Conservation (phyloP, 2,797 vertebrate genomes). For the Falco rusticolus region DNA sequence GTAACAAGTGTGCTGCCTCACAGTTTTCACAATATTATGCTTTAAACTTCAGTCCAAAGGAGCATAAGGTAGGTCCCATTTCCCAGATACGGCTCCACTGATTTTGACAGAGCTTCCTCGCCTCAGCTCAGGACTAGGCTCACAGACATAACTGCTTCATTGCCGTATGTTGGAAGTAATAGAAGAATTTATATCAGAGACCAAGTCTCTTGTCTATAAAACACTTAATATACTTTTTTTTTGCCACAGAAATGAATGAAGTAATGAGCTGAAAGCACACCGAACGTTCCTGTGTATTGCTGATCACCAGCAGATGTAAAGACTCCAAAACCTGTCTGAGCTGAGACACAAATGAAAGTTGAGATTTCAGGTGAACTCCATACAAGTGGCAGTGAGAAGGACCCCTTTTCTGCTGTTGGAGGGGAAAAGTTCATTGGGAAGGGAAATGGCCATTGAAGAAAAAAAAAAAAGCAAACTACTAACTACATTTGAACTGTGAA, state of each 20-base stretch:
- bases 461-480: not conserved
- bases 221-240: not conserved
- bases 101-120: not conserved
- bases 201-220: not conserved
- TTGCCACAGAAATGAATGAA: not conserved
- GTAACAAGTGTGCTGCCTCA: not conserved
- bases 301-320: not conserved
- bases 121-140: not conserved
- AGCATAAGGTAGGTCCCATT: not conserved
- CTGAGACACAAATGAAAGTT: not conserved
- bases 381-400: not conserved
- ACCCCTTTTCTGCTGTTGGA: not conserved
- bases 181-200: not conserved
- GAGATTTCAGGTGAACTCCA: not conserved
- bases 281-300: not conserved
- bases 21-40: not conserved
- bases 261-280: not conserved
- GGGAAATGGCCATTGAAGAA: not conserved
- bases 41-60: not conserved
- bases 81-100: not conserved
- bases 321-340: not conserved
- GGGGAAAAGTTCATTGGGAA: not conserved
- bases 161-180: not conserved
- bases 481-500: not conserved
- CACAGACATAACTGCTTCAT: not conserved